Evolutionary conservation across 2,888 invertebrate genomes (phyloP).

Genomic region (Archips crataeganus): DNA sequence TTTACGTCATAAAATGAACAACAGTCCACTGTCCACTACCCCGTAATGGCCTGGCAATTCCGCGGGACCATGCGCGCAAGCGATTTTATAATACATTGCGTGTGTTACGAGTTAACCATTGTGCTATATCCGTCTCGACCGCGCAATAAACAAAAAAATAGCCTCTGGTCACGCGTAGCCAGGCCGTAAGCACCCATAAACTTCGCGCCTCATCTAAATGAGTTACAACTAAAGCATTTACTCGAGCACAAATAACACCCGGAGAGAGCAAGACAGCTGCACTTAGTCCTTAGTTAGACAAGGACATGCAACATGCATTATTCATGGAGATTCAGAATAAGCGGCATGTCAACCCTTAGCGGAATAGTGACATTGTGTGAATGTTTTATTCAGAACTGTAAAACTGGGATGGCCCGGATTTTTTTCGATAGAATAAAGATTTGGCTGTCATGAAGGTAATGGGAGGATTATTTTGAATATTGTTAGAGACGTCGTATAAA

Average conservation of each 20-base stretch:
- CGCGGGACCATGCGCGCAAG: too few relatives aligned
- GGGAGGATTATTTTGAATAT: background rate
- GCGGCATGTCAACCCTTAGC: conserved; percentile 34
- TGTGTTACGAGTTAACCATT: too few relatives aligned
- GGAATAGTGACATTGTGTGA: conserved; percentile 35
- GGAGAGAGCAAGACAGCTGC: conserved; percentile 7
- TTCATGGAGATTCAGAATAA: conserved; percentile 37
- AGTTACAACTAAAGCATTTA: conserved; percentile 34
- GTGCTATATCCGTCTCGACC: too few relatives aligned
- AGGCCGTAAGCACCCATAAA: conserved; percentile 20
- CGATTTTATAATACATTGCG: too few relatives aligned
- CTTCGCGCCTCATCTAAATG: conserved; percentile 27
- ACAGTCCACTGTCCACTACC: too few relatives aligned
- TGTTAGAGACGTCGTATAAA: background rate
- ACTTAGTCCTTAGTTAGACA: background rate
- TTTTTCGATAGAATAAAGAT: conserved; percentile 24
- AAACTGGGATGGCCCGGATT: conserved; percentile 27
- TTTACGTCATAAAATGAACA: too few relatives aligned
- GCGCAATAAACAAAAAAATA: background rate
- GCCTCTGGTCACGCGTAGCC: background rate
- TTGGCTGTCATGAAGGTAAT: conserved; percentile 2
- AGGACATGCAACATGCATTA: conserved; percentile 30
- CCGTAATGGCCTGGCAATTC: too few relatives aligned
- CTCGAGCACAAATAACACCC: conserved; percentile 32
- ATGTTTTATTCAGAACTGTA: conserved; percentile 37